Percentiles rank a stretch among this genome's conserved stretches.
phyloP scores from a whole-genome alignment of 2,888 invertebrate genomes.

The Calliphora vomitoria region DNA sequence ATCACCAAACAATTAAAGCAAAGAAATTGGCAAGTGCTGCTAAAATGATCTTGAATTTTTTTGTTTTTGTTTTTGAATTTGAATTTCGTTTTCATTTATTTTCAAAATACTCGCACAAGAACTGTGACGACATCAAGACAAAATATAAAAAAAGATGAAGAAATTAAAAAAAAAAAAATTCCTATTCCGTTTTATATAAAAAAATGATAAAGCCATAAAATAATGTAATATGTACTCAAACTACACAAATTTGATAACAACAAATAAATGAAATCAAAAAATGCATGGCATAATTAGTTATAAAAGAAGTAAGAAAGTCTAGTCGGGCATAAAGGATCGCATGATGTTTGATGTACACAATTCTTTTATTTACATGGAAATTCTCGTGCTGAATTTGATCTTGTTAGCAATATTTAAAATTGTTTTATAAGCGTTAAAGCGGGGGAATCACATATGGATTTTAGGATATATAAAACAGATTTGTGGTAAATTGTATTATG shows the following conservation, averaged over 20 bases:
- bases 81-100: constrained; percentile 29
- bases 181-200: constrained; percentile 5
- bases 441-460: no score
- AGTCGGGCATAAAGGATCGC: no score
- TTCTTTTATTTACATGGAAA: no score
- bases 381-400: no score
- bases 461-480: no score
- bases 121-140: constrained; percentile 8
- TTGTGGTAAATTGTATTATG: no score
- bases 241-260: neutral
- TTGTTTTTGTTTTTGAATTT: constrained; percentile 4
- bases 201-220: neutral
- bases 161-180: neutral
- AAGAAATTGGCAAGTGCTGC: constrained; percentile 58
- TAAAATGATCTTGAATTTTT: constrained; percentile 70
- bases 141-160: neutral
- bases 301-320: no score
- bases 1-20: constrained; percentile 37
- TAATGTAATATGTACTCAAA: neutral
- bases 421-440: no score
- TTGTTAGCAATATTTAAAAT: no score
- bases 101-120: neutral
- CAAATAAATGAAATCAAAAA: neutral
- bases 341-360: no score
- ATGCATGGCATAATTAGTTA: neutral